A percentile compares a stretch with the other conserved stretches of the same genome.
phyloP scores from a whole-genome alignment of 92 coral and sea anemone genomes.

The Ricordea florida region DNA sequence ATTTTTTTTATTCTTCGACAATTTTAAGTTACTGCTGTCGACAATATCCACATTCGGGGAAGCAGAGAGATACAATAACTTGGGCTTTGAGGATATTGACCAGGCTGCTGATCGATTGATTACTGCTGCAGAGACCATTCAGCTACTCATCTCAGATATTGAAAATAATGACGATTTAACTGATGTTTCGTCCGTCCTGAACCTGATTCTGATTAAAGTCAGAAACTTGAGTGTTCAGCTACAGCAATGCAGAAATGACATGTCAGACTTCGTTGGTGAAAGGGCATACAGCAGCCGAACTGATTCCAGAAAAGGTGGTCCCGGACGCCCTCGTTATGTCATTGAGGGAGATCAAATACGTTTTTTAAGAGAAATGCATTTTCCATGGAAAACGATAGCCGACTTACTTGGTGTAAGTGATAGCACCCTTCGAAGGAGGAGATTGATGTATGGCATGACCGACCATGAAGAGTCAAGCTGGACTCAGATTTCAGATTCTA shows the following conservation, averaged over 20 bases:
- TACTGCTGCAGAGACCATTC: not conserved
- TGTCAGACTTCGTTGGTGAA: not conserved
- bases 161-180: too few species aligned
- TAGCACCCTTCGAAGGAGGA: constrained; percentile 41
- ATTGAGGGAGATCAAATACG: not conserved
- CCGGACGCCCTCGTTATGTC: not conserved
- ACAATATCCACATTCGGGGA: not conserved
- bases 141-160: not conserved
- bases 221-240: constrained; percentile 13
- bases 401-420: constrained; percentile 32
- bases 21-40: not conserved
- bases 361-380: not conserved
- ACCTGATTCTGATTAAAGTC: constrained; percentile 4
- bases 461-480: constrained; percentile 15
- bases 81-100: too few species aligned
- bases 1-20: not conserved
- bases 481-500: constrained; percentile 29
- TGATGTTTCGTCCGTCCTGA: not conserved
- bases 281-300: not conserved
- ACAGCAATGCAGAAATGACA: not conserved
- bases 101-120: too few species aligned
- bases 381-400: not conserved
- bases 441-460: constrained; percentile 29
- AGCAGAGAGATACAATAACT: not conserved
- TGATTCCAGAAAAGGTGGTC: not conserved